Conservation (phyloP, 92 coral and sea anemone genomes). For the Meandrina meandrites region DNA sequence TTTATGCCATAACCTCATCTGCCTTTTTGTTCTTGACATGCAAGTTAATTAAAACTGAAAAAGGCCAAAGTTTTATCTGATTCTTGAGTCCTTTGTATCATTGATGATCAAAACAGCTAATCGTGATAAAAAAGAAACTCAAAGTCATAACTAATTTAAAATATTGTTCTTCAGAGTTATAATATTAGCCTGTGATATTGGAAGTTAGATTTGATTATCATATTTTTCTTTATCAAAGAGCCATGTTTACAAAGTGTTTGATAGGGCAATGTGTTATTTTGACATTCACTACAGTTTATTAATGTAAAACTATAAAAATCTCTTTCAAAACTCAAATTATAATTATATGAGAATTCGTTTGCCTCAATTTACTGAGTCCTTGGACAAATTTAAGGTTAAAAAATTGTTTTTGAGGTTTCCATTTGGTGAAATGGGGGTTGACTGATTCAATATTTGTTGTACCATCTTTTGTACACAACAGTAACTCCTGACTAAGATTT, state of each 20-base stretch:
- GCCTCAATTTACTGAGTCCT: not conserved
- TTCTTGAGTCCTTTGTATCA: not conserved
- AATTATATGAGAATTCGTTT: not conserved
- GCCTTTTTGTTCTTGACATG: not conserved
- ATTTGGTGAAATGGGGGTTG: not conserved
- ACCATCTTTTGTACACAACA: not conserved
- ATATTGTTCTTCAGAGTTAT: not conserved
- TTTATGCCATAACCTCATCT: not conserved
- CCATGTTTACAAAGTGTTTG: not conserved
- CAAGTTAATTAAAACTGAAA: constrained; percentile 17
- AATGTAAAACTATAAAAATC: not conserved
- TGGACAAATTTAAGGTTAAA: not conserved
- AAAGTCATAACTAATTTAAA: not conserved
- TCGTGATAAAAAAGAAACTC: not conserved
- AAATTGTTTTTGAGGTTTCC: not conserved
- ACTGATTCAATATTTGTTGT: not conserved
- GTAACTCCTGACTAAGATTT: not conserved
- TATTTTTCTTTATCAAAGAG: constrained; percentile 6
- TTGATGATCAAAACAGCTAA: not conserved
- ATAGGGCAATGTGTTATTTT: not conserved
- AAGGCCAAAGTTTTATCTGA: not conserved
- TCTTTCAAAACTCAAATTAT: not conserved
- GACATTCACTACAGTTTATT: not conserved
- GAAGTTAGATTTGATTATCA: not conserved
- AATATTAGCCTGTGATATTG: not conserved